Conservation (phyloP, 2,113 vertebrate genomes). For the Fregata magnificens region DNA sequence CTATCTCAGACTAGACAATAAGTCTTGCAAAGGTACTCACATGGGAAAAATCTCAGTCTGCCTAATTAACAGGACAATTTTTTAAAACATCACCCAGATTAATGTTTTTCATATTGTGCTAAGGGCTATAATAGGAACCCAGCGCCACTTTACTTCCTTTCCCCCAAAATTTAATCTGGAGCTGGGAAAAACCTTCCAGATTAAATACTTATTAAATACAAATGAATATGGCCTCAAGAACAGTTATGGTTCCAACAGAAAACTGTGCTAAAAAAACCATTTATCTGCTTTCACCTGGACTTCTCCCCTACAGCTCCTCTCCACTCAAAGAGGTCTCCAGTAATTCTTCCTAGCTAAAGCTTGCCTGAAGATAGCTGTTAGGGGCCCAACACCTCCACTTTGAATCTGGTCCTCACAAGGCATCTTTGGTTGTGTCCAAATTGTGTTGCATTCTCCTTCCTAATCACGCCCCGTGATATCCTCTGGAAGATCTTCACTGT, state of each 20-base stretch:
- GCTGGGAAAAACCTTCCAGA: neutral
- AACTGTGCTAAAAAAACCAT: neutral
- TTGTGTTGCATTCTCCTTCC: neutral
- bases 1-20: neutral
- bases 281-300: neutral
- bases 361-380: neutral
- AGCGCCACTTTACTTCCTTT: neutral
- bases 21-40: neutral
- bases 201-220: neutral
- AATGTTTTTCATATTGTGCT: neutral
- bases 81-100: neutral
- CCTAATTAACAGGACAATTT: neutral
- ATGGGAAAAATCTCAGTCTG: neutral
- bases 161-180: neutral
- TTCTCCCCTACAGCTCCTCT: neutral
- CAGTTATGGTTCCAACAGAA: neutral
- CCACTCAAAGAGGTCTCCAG: neutral
- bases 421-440: neutral
- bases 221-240: neutral
- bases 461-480: accelerated
- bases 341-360: neutral
- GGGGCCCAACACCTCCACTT: neutral
- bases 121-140: neutral
- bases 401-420: neutral
- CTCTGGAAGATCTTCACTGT: neutral